A percentile compares a stretch with the other conserved stretches of the same genome.
These are phyloP conservation scores for Autographa gamma DNA, from an alignment of 2,888 invertebrate genomes.

Conservation along the genomic window DNA sequence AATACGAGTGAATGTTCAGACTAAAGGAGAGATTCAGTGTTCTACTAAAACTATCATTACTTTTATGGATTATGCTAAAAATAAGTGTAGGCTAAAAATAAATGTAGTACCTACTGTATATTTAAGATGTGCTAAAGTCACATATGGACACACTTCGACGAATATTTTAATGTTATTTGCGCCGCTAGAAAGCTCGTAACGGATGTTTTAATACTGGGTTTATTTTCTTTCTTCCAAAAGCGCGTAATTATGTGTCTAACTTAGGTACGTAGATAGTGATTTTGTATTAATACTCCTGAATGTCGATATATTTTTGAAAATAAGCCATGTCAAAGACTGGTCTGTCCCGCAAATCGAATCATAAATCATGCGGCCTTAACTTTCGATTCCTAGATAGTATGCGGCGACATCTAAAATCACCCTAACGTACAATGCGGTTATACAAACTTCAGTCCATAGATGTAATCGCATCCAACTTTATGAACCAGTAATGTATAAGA, in stretches of 20 bases:
- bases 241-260: too few species aligned
- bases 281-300: neutral
- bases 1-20: conserved; percentile 53
- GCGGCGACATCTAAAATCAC: conserved; percentile 39
- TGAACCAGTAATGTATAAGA: conserved; percentile 65
- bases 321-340: neutral
- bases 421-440: conserved; percentile 41
- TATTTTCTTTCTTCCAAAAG: neutral
- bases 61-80: neutral
- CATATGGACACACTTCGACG: neutral
- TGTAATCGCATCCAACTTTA: conserved; percentile 67
- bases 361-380: conserved; percentile 14
- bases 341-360: neutral
- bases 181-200: neutral
- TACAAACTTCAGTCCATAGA: conserved; percentile 51
- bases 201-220: neutral
- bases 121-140: neutral
- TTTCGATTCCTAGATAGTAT: conserved; percentile 27
- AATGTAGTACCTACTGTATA: neutral
- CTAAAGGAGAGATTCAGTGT: conserved; percentile 15
- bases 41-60: neutral
- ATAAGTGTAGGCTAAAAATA: neutral
- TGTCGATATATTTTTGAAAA: neutral
- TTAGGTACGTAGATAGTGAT: too few species aligned
- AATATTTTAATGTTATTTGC: neutral